Conservation (phyloP, 2,113 vertebrate species). For the Lepus timidus region DNA sequence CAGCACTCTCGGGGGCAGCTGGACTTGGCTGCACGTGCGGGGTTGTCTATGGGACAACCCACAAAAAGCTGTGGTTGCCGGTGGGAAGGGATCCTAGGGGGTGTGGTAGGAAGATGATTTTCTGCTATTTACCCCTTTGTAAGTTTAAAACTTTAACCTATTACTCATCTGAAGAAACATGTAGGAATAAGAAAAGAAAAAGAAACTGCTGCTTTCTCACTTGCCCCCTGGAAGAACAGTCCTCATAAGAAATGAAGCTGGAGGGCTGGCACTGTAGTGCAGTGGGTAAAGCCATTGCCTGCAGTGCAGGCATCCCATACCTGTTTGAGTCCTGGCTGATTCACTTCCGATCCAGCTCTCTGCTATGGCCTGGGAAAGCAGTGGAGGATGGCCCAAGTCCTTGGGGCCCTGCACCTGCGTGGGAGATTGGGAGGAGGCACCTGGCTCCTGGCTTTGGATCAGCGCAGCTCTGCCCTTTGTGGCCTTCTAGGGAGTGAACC, state of each 20-base stretch:
- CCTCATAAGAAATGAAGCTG: slow-evolving; percentile 29
- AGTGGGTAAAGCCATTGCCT: too few species aligned
- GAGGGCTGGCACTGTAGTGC: too few species aligned
- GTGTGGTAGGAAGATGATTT: neutral
- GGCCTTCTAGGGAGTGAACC: too few species aligned
- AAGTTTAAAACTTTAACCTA: neutral
- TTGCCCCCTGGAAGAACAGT: neutral
- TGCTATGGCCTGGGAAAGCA: too few species aligned
- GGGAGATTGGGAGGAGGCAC: too few species aligned
- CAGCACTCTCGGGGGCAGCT: neutral
- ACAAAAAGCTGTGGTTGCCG: neutral
- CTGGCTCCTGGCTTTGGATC: too few species aligned
- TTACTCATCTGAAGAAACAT: slow-evolving; percentile 30
- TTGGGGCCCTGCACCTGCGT: too few species aligned
- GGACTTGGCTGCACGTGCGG: neutral
- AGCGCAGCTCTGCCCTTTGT: too few species aligned
- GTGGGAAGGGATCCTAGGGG: neutral
- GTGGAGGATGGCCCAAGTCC: too few species aligned
- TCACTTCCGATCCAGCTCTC: too few species aligned
- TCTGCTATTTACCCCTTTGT: slow-evolving; percentile 3
- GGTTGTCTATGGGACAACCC: neutral
- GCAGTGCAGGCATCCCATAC: too few species aligned
- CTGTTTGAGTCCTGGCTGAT: too few species aligned
- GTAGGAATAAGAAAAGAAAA: neutral
- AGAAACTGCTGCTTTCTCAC: neutral